phyloP scores from a whole-genome alignment of 2,888 invertebrate species.

The Drosophila diplacantha region DNA sequence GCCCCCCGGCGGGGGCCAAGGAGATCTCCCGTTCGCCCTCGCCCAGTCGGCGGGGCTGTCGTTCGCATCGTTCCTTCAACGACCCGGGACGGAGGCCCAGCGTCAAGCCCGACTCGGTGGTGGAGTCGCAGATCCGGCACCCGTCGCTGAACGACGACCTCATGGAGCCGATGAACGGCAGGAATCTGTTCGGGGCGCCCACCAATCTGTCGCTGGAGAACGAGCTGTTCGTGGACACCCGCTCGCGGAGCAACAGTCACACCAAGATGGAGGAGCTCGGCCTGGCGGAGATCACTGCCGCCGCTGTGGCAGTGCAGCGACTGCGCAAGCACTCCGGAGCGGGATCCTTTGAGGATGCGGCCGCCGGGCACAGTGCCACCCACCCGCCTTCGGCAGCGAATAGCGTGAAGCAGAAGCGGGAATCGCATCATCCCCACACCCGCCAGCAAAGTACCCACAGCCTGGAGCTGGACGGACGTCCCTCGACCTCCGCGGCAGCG shows the following conservation, averaged over 20 bases:
- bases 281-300: conserved; percentile 63
- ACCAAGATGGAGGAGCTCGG: conserved; percentile 77
- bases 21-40: conserved; percentile 76
- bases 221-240: conserved; percentile 75
- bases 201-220: conserved; percentile 77
- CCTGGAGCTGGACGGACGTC: conserved; percentile 75
- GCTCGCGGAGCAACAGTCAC: conserved; percentile 77
- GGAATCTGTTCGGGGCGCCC: conserved; percentile 69
- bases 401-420: conserved; percentile 73
- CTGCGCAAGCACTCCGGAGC: conserved; percentile 73
- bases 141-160: conserved; percentile 78
- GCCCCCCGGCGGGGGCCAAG: conserved; percentile 61
- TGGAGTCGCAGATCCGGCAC: conserved; percentile 76
- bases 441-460: conserved; percentile 78
- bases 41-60: conserved; percentile 76
- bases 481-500: conserved; percentile 69
- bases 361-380: conserved; percentile 62
- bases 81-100: conserved; percentile 75
- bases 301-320: conserved; percentile 59
- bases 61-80: conserved; percentile 77
- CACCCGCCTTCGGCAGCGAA: conserved; percentile 66
- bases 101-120: conserved; percentile 73
- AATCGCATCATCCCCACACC: conserved; percentile 69
- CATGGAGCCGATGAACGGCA: conserved; percentile 68
- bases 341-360: conserved; percentile 73